Conservation (phyloP, 2,888 invertebrate species). For the Cephus pulcher region DNA sequence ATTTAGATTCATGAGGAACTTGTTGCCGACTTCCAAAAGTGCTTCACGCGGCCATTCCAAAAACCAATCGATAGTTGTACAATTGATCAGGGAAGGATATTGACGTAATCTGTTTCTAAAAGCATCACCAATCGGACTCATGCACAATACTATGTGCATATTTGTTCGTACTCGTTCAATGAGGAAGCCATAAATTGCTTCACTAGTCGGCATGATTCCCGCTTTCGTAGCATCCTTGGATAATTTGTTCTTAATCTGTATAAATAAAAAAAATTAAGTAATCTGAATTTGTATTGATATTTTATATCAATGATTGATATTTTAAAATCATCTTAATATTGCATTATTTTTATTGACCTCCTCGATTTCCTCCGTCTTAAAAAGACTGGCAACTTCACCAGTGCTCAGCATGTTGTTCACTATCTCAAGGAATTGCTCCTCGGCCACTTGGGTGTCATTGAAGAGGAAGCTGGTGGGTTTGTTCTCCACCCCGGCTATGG, state of each 20-base stretch:
- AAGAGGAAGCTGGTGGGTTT: slow-evolving; percentile 85
- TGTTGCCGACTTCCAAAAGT: slow-evolving; percentile 88
- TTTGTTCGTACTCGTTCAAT: slow-evolving; percentile 81
- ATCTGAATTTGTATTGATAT: background rate
- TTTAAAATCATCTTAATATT: background rate
- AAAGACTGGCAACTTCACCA: slow-evolving; percentile 90
- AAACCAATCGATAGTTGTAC: slow-evolving; percentile 92
- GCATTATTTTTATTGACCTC: slow-evolving; percentile 71
- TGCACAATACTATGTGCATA: slow-evolving; percentile 84
- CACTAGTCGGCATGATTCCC: slow-evolving; percentile 73
- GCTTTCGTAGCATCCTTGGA: slow-evolving; percentile 71
- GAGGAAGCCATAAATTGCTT: slow-evolving; percentile 80
- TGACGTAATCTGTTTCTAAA: slow-evolving; percentile 87
- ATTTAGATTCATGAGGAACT: slow-evolving; percentile 80
- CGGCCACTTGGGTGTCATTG: slow-evolving; percentile 86
- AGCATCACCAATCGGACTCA: slow-evolving; percentile 89
- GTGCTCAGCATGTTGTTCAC: slow-evolving; percentile 89
- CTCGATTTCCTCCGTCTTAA: slow-evolving; percentile 88
- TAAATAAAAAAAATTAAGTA: background rate
- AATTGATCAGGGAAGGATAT: slow-evolving; percentile 89
- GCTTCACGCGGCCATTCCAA: slow-evolving; percentile 90
- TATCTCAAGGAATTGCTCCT: slow-evolving; percentile 88
- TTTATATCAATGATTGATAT: too few species aligned
- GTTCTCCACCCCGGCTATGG: slow-evolving; percentile 78
- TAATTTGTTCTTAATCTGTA: slow-evolving; percentile 73